phyloP scores from a whole-genome alignment of 2,797 vertebrate genomes.

The Epinephelus malabaricus region DNA sequence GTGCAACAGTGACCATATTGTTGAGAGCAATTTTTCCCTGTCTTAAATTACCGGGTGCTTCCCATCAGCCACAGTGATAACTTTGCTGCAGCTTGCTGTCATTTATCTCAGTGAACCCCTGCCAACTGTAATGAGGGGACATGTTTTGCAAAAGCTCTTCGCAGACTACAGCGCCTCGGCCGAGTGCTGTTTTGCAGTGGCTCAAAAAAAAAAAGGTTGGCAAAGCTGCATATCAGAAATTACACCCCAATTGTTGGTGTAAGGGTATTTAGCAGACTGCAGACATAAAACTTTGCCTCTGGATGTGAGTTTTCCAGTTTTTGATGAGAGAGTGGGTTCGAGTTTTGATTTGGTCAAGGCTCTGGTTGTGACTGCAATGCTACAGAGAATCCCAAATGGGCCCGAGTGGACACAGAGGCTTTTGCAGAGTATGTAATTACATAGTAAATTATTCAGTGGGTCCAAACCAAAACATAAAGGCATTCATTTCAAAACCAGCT shows the following conservation, averaged over 20 bases:
- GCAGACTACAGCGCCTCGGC: conserved; percentile 49
- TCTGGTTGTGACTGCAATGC: conserved; percentile 78
- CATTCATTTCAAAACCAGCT: conserved; percentile 86
- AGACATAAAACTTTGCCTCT: conserved; percentile 76
- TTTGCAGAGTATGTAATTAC: conserved; percentile 86
- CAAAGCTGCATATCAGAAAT: conserved; percentile 78
- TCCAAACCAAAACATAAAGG: conserved; percentile 82
- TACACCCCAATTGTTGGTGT: conserved; percentile 75
- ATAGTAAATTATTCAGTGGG: conserved; percentile 84
- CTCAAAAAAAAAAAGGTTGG: conserved; percentile 58
- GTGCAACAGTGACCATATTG: conserved; percentile 1
- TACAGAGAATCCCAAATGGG: conserved; percentile 76
- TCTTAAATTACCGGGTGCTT: conserved; percentile 18
- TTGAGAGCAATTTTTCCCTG: neutral
- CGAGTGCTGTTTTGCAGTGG: conserved; percentile 48
- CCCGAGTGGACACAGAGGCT: conserved; percentile 79
- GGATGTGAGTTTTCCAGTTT: conserved; percentile 75
- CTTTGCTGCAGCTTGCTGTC: conserved; percentile 51
- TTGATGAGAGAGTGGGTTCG: conserved; percentile 84
- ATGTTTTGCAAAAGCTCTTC: conserved; percentile 50
- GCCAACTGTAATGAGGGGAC: conserved; percentile 72
- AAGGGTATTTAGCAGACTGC: conserved; percentile 76
- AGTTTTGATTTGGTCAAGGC: conserved; percentile 84
- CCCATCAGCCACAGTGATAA: conserved; percentile 56
- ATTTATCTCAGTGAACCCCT: conserved; percentile 47